Evolutionary conservation across 2,888 invertebrate genomes (phyloP).

Genomic region (Drosophila birchii): DNA sequence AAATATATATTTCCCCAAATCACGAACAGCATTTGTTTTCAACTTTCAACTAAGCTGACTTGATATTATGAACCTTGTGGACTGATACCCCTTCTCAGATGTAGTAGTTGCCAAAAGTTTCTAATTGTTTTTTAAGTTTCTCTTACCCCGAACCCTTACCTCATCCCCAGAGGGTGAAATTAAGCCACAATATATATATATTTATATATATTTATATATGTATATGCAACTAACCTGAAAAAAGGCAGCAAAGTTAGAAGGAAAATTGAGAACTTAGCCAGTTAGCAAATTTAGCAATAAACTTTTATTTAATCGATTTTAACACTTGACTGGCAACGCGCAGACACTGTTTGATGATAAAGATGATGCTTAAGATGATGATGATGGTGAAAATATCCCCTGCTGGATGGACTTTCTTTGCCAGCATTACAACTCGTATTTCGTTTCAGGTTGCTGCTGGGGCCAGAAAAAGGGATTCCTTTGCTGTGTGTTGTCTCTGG

Average conservation of each 20-base stretch:
- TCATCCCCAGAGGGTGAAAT: constrained; percentile 25
- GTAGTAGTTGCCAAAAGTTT: constrained; percentile 31
- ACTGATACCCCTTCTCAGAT: constrained; percentile 16
- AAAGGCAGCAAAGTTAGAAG: constrained; percentile 25
- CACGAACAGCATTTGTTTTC: constrained; percentile 23
- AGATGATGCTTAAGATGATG: constrained; percentile 28
- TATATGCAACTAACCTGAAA: constrained; percentile 30
- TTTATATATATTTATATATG: neutral
- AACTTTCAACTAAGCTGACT: constrained; percentile 28
- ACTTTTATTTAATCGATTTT: constrained; percentile 78
- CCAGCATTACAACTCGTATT: neutral
- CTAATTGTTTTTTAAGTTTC: constrained; percentile 46
- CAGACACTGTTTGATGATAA: constrained; percentile 13
- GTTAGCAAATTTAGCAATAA: constrained; percentile 79
- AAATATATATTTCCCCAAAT: neutral
- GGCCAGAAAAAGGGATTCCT: neutral
- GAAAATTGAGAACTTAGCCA: constrained; percentile 53
- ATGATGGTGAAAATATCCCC: constrained; percentile 4
- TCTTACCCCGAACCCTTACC: neutral
- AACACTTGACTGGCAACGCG: constrained; percentile 72
- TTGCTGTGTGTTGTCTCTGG: constrained; percentile 9
- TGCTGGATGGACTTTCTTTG: neutral
- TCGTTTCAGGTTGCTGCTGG: constrained; percentile 7
- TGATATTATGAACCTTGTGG: constrained; percentile 20
- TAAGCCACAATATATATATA: constrained; percentile 29